Conservation (phyloP, 2,113 vertebrate species). For the Sminthopsis crassicaudata region DNA sequence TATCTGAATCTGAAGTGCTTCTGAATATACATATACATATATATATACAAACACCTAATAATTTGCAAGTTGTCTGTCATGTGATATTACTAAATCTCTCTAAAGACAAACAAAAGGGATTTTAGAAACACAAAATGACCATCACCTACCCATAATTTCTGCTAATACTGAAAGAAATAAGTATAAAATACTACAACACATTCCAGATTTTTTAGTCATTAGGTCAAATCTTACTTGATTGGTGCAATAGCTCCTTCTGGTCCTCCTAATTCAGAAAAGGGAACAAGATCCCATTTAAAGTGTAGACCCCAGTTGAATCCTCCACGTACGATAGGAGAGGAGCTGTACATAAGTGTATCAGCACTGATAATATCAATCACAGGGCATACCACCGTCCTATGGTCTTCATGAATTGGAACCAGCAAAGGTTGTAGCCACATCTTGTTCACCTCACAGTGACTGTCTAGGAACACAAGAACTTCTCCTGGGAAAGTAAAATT, state of each 20-base stretch:
- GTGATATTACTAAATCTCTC: neutral
- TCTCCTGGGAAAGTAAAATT: conserved; percentile 85
- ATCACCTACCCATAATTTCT: neutral
- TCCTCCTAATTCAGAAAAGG: conserved; percentile 88
- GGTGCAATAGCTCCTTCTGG: conserved; percentile 87
- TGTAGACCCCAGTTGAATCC: conserved; percentile 99
- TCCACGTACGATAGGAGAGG: conserved; percentile 94
- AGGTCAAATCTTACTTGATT: conserved; percentile 87
- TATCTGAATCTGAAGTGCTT: neutral
- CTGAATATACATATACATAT: neutral
- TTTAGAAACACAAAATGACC: neutral
- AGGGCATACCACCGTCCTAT: conserved; percentile 92
- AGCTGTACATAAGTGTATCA: conserved; percentile 94
- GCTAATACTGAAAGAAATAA: neutral
- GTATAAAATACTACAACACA: neutral
- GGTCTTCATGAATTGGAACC: conserved; percentile 86
- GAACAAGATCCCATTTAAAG: conserved; percentile 98
- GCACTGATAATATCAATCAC: conserved; percentile 99
- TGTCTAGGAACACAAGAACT: conserved; percentile 97
- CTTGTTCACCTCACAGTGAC: conserved; percentile 97
- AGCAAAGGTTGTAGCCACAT: conserved; percentile 94
- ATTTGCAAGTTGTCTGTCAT: neutral
- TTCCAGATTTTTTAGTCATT: rapidly evolving
- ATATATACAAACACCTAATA: neutral
- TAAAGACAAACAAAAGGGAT: neutral